Conservation (phyloP, 2,888 invertebrate genomes). For the Rhagophthalmus giganteus region DNA sequence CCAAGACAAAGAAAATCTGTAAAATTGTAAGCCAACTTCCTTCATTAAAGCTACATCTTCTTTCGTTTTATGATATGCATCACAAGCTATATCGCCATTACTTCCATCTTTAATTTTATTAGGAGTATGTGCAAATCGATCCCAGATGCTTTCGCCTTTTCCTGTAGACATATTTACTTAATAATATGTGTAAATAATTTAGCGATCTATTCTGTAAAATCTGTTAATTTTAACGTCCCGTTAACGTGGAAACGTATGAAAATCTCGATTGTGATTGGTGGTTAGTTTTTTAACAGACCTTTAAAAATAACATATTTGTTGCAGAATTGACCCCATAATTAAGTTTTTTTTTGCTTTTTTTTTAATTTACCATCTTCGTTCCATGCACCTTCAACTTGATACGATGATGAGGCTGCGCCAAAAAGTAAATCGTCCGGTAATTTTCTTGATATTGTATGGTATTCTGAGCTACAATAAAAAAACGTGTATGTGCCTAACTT, state of each 20-base stretch:
- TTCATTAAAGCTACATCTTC: conserved; percentile 64
- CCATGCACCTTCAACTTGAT: conserved; percentile 66
- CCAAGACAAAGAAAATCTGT: conserved; percentile 68
- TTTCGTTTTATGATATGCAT: conserved; percentile 67
- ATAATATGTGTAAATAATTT: background rate
- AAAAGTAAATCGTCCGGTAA: conserved; percentile 49
- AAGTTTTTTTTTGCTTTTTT: too few relatives aligned
- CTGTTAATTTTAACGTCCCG: too few relatives aligned
- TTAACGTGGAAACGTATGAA: too few relatives aligned
- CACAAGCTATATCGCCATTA: conserved; percentile 64
- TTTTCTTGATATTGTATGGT: background rate
- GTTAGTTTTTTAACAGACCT: too few relatives aligned
- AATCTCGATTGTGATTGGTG: too few relatives aligned
- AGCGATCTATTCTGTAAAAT: too few relatives aligned
- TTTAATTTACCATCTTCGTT: conserved; percentile 50
- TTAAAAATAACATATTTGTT: too few relatives aligned
- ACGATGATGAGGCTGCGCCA: conserved; percentile 64
- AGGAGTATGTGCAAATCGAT: conserved; percentile 56
- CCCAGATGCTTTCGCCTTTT: conserved; percentile 65
- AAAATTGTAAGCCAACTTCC: conserved; percentile 60
- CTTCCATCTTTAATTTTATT: conserved; percentile 58
- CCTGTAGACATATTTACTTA: conserved; percentile 51
- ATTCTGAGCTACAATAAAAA: too few relatives aligned
- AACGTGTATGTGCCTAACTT: too few relatives aligned
- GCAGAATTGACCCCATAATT: too few relatives aligned